phyloP scores from a whole-genome alignment of 1,140 invertebrate genomes.

The Bombus turneri region DNA sequence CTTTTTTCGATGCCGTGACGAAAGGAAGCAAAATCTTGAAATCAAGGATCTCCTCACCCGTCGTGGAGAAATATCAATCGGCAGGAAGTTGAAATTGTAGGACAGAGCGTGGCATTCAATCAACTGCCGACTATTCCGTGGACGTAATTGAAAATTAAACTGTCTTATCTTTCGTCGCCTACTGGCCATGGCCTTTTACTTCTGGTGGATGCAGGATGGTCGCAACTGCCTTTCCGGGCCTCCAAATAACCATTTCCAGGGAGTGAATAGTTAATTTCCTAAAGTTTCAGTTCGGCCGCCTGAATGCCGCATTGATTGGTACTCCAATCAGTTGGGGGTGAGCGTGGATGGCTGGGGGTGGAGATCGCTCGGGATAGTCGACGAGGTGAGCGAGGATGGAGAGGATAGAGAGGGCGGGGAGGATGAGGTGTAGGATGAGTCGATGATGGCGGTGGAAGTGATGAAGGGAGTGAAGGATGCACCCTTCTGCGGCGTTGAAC shows the following conservation, averaged over 20 bases:
- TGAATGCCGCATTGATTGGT: conserved; percentile 82
- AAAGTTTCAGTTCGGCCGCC: conserved; percentile 79
- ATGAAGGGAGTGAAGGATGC: conserved; percentile 66
- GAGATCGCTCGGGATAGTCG: conserved; percentile 62
- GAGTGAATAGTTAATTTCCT: conserved; percentile 82
- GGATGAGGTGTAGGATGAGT: conserved; percentile 36
- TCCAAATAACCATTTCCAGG: conserved; percentile 80
- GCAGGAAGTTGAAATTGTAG: background rate
- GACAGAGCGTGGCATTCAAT: conserved; percentile 19
- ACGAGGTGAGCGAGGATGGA: conserved; percentile 10
- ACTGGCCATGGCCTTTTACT: conserved; percentile 48
- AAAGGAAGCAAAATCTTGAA: too few relatives aligned
- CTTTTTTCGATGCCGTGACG: too few relatives aligned
- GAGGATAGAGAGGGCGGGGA: background rate
- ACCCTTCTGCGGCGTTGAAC: conserved; percentile 69
- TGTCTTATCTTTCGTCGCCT: conserved; percentile 75
- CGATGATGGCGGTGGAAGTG: conserved; percentile 43
- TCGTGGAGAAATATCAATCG: background rate
- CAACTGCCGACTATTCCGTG: conserved; percentile 28
- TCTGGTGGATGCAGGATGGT: conserved; percentile 37
- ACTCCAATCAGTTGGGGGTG: conserved; percentile 80
- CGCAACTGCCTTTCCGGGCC: conserved; percentile 75
- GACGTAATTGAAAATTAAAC: conserved; percentile 80
- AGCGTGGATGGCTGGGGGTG: conserved; percentile 60
- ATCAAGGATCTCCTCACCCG: too few relatives aligned